Conservation (phyloP, 2,797 vertebrate species). For the Botia kubotai region DNA sequence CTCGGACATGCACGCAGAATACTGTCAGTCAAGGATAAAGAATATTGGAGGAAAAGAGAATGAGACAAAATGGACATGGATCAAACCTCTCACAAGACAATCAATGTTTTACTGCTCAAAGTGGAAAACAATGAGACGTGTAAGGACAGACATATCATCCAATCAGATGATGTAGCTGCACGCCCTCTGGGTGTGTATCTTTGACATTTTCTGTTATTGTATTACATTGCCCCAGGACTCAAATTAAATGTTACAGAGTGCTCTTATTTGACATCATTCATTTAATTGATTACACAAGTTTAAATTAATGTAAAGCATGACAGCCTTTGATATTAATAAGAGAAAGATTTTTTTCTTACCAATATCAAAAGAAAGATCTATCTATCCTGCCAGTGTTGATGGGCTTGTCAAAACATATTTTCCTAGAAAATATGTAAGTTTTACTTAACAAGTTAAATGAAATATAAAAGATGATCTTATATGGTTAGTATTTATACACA, state of each 20-base stretch:
- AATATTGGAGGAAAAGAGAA: neutral
- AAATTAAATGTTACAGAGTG: slow-evolving; percentile 2
- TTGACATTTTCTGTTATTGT: neutral
- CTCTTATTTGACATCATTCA: neutral
- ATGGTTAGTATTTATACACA: no score
- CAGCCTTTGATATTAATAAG: neutral
- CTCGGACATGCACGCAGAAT: slow-evolving; percentile 16
- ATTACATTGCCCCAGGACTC: neutral
- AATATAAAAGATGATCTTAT: no score
- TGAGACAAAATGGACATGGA: neutral
- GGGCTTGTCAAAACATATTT: no score
- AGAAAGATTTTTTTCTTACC: no score
- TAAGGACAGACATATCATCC: neutral
- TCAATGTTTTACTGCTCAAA: neutral
- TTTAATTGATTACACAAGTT: neutral
- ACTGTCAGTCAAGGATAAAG: neutral
- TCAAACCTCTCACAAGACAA: neutral
- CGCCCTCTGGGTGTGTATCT: neutral
- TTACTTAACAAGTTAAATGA: no score
- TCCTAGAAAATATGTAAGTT: no score
- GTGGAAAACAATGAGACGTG: neutral
- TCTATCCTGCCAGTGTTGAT: no score
- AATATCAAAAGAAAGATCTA: no score
- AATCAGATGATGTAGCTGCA: neutral
- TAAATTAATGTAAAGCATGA: neutral